Conservation (phyloP, 2,888 invertebrate genomes). For the Callosobruchus maculatus region DNA sequence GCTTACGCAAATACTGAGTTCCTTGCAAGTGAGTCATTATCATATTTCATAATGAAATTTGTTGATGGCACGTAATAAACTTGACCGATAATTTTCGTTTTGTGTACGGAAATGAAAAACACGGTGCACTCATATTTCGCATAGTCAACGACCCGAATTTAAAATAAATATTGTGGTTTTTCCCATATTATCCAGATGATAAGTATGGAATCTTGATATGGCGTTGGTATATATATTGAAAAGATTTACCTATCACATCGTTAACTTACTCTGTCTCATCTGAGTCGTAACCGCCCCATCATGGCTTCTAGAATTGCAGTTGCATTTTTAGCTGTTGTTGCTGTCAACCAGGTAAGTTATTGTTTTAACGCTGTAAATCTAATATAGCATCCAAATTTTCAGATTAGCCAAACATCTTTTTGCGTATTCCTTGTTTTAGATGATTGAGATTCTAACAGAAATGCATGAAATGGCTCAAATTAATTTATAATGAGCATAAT, state of each 20-base stretch:
- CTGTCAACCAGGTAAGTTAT: not conserved
- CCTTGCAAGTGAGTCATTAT: not conserved
- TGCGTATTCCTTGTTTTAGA: too few relatives aligned
- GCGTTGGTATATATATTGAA: not conserved
- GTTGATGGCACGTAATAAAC: not conserved
- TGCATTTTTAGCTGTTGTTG: not conserved
- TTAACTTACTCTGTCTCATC: not conserved
- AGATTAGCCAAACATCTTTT: too few relatives aligned
- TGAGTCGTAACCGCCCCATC: not conserved
- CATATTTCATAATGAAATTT: not conserved
- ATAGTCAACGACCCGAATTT: not conserved
- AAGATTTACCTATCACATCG: not conserved
- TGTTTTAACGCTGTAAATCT: not conserved
- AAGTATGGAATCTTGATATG: not conserved
- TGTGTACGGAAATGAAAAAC: not conserved
- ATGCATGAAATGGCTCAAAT: too few relatives aligned
- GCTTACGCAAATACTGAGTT: not conserved
- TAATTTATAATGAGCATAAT: too few relatives aligned
- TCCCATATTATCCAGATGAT: not conserved
- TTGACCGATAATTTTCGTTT: not conserved
- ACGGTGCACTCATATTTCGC: not conserved
- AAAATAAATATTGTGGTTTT: not conserved
- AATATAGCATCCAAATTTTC: too few relatives aligned
- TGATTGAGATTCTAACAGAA: too few relatives aligned
- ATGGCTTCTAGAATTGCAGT: not conserved